These are phyloP conservation scores for Papilio polyxenes DNA, from an alignment of 1,140 invertebrate genomes.

Conservation along the genomic window DNA sequence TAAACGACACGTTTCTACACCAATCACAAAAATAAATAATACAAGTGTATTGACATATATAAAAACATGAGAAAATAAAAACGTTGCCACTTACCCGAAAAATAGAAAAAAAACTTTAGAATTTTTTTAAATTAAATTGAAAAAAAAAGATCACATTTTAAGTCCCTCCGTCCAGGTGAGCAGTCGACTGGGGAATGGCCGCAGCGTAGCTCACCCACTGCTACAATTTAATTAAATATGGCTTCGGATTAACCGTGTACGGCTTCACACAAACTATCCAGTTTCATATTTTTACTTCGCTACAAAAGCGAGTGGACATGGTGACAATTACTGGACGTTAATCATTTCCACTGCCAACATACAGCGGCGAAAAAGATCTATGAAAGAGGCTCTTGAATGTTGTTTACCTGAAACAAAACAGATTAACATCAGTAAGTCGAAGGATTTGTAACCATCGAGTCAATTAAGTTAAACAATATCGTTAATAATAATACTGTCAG, in stretches of 20 bases:
- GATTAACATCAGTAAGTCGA: slow-evolving; percentile 60
- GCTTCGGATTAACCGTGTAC: slow-evolving; percentile 76
- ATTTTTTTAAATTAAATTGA: slow-evolving; percentile 16
- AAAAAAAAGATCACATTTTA: slow-evolving; percentile 42
- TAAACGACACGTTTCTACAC: not conserved
- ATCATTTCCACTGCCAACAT: slow-evolving; percentile 29
- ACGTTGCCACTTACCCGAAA: slow-evolving; percentile 20
- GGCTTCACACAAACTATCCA: slow-evolving; percentile 74
- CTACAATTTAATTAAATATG: slow-evolving; percentile 80
- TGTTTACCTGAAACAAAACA: slow-evolving; percentile 71
- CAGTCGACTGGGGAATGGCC: slow-evolving; percentile 61
- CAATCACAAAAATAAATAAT: not conserved
- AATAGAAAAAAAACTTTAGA: slow-evolving; percentile 4
- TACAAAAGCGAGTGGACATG: slow-evolving; percentile 22
- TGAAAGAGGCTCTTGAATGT: slow-evolving; percentile 46
- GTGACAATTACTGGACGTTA: slow-evolving; percentile 24
- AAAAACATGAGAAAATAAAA: not conserved
- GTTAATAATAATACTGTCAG: slow-evolving; percentile 71
- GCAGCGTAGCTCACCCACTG: slow-evolving; percentile 60
- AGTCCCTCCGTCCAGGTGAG: slow-evolving; percentile 57
- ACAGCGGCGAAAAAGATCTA: slow-evolving; percentile 35
- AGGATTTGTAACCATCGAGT: slow-evolving; percentile 64
- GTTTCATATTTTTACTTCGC: slow-evolving; percentile 69
- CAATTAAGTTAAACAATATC: slow-evolving; percentile 71
- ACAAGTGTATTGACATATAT: not conserved